Base-by-base conservation (phyloP, 1,140 invertebrate species). In the Pollicipes pollicipes region DNA sequence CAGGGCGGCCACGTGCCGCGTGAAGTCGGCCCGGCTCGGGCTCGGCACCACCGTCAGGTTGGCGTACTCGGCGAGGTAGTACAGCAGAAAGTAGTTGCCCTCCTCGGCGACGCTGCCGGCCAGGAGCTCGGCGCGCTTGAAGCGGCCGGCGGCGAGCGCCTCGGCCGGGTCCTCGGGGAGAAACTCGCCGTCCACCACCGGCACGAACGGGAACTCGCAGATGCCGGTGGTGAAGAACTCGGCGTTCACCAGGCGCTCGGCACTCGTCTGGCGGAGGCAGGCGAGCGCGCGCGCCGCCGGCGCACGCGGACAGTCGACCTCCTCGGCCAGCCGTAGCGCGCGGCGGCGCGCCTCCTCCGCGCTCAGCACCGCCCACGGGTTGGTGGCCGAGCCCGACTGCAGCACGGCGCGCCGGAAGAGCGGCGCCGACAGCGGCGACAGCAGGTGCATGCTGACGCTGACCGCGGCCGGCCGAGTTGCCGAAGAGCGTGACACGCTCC, bases 401-500 rank as follows among this genome's bases (percentile, higher is more conserved):
- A 91, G 88, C 75, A 91, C 90, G 3, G 90, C 91, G 16, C 90
- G 84, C 71, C 85, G 84, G 13, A 90, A 88, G 8, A 93, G 79
- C 13, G 76, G 70, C 71, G 84, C 82, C 16, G 89, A 91, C 21
- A 88, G 86, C 1, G 91, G 92, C 0, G 91, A 94, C 72, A 95
- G 83, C 70, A 95, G 82, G 77, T 94, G 92, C 3, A 92, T 83
- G 30, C 78, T 79, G 0, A 93, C 90, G n/a, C 90, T 91, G 28
- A 90, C 90, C 10, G 90, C 91, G 0, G n/a, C 93, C 93, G 0
- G 92, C 92, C 73, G 81, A 91, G 80, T 98, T 95, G 0, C 95
- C 95, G 75, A 98, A 97, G 1, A 98, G 82, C 0, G 96, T 98
- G 69, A 98, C 90, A n/a, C n/a, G n/a, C n/a, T n/a, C n/a, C n/a